Evolutionary conservation across 2,888 invertebrate genomes (phyloP), one percentile per base, ranked within the genome.

Genomic region (Apeira syringaria): DNA sequence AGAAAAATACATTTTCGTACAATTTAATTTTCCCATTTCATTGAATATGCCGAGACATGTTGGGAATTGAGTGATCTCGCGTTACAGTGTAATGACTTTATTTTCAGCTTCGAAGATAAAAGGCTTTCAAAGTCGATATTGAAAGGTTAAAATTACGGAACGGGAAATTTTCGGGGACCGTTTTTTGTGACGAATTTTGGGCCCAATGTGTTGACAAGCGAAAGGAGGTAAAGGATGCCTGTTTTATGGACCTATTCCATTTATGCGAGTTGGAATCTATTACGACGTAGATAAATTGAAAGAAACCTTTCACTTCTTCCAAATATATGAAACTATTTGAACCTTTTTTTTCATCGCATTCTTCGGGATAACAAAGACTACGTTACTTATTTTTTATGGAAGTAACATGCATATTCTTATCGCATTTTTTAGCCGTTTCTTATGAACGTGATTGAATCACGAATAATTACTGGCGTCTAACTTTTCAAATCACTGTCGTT

Each of bases 1-100:
- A 41, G 42, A 32, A 49, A 45, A 47, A 46, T 39, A 46, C 12
- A 35, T 40, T 40, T 39, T 35, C 43, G 28, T 47, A 43, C 54
- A 47, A 54, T 54, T 49, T 49, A 51, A 54, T 54, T 47, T 50
- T 28, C 28, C 41, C 32, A 20, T 37, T 47, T 44, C 27, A 42
- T 37, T 49, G 45, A 45, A 47, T 46, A 51, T 55, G 47, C 33
- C 25, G 25, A 50, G 33, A 42, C 38, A 41, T 34, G 36, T 35
- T 31, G 25, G 2, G 41, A 46, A 48, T 43, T 47, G 44, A 44
- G 43, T 55, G 40, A 35, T 64, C 61, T 59, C 61, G 50, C 59
- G 62, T 65, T 64, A 61, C 61, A 57, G 52, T 43, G 61, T 68
- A 69, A 69, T 69, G 61, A 65, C 60, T 65, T 69, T 68, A 63